These are phyloP conservation scores for Epiblema foenella DNA, from an alignment of 2,888 invertebrate species.

Conservation along the genomic window DNA sequence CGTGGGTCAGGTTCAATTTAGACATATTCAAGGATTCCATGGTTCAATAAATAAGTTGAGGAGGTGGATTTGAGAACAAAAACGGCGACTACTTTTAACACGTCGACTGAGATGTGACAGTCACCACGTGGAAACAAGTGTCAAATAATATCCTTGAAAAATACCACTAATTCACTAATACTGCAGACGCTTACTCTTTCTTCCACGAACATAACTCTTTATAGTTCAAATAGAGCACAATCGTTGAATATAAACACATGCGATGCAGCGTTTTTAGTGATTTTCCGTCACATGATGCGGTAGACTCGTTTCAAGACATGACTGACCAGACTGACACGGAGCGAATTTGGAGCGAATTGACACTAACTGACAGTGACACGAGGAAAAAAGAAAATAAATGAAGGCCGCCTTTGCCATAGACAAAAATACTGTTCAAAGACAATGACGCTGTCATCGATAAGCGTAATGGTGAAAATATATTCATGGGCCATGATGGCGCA, in stretches of 20 bases:
- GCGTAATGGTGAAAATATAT: no score
- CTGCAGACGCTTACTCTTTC: slow-evolving; percentile 49
- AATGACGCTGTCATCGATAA: neutral
- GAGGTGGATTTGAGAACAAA: slow-evolving; percentile 54
- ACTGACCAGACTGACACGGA: slow-evolving; percentile 45
- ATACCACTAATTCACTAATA: slow-evolving; percentile 53
- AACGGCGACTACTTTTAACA: slow-evolving; percentile 66
- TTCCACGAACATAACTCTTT: slow-evolving; percentile 55
- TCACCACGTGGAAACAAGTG: slow-evolving; percentile 82
- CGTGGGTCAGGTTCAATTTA: slow-evolving; percentile 74
- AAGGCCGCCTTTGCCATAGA: slow-evolving; percentile 24
- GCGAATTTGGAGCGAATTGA: neutral
- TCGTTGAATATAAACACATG: slow-evolving; percentile 39
- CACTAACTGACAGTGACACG: slow-evolving; percentile 1
- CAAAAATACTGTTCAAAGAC: slow-evolving; percentile 1
- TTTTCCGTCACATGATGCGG: slow-evolving; percentile 57
- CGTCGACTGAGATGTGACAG: slow-evolving; percentile 76
- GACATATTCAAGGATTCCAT: slow-evolving; percentile 81
- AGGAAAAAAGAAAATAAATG: neutral
- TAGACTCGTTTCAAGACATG: slow-evolving; percentile 49
- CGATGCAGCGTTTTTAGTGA: slow-evolving; percentile 48
- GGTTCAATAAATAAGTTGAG: slow-evolving; percentile 53
- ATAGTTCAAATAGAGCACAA: slow-evolving; percentile 52
- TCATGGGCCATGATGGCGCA: no score
- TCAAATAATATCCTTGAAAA: slow-evolving; percentile 64